Base-by-base conservation (phyloP, 2,797 vertebrate genomes). In the Falco berigora region DNA sequence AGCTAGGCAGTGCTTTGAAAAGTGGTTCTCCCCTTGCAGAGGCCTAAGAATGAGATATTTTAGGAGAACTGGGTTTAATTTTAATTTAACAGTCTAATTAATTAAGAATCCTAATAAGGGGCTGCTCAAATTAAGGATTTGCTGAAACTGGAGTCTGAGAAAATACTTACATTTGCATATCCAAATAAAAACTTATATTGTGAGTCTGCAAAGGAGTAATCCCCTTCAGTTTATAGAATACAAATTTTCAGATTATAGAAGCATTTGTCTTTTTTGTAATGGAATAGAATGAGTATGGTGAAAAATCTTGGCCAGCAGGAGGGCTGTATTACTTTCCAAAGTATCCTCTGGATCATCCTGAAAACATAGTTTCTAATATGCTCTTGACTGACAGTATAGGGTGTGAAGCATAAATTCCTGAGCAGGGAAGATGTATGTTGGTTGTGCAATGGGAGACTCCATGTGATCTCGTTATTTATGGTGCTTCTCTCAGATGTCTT, bases 391-490 rank as follows among this genome's bases (percentile, higher is more conserved):
- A 96, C 96, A 83, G 87, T 4, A 0, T 62, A 92, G 96, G 92
- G 94, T 97, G 96, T 42, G 87, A 96, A 82, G 72, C 38, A 61
- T 96, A 86, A 94, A 94, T 97, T 96, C 91, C 88, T 84, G 66
- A 77, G 71, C 68, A 73, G 76, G 84, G 76, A 76, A 93, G 94
- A 96, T 96, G 76, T 88, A 59, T 64, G 90, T 88, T 88, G 90
- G 69, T 95, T 96, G 94, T 96, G 96, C 91, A 96, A 96, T 28
- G 78, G 94, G 92, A 95, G 86, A 59, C 80, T 97, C 94, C 94
- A 91, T 95, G 96, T 97, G 96, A 95, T 96, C 69, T 83, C 12
- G 93, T 97, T 98, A 98, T 98, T 98, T 98, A 95, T 97, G 97
- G 97, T 1, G 3, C 96, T 97, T 92, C 88, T 97, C 96, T 98